Evolutionary conservation across 2,797 vertebrate genomes (phyloP), one percentile per base, ranked within the genome.

Genomic region (Nyctibius grandis): DNA sequence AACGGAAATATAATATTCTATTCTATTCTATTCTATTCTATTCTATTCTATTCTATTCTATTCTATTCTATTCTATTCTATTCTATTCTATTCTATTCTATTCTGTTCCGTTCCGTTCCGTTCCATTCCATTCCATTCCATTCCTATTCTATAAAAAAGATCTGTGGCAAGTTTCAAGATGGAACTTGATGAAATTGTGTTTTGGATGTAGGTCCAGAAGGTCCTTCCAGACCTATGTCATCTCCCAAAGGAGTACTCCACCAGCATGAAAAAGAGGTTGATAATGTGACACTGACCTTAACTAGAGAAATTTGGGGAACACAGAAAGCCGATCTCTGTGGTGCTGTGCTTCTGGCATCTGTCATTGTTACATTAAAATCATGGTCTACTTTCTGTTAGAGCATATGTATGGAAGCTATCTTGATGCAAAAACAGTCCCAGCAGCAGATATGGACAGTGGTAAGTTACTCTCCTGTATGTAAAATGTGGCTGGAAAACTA

Each of bases 401-500:
- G 45, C 14, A 17, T 34, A 56, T 4, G 20, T 26, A 44, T 50
- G 50, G 53, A 93, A 90, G 61, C 22, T 92, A 51, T 80, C 56
- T 34, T 34, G 51, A 44, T 68, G 26, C 18, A 68, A 88, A 94
- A 92, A 8, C 64, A 65, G 38, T 31, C 68, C 33, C 60, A 89
- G 88, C 65, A 86, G 57, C 75, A 65, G 34, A 85, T 82, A 81
- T 87, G 64, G 81, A 90, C 74, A 91, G 93, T 88, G 78, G 89
- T 88, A 89, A 68, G 47, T 82, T 93, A 85, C 67, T 81, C 65
- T 68, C 5, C 10, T 70, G 40, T 74, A 70, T 63, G 61, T 54
- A 75, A 86, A 95, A 82, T 31, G 31, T 34, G 78, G 67, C 81
- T 95, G 92, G 78, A 88, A 92, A 94, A 73, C 74, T 73, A 68